These are phyloP conservation scores for Miltochrista miniata DNA, from an alignment of 2,888 invertebrate genomes.

Conservation along the genomic window DNA sequence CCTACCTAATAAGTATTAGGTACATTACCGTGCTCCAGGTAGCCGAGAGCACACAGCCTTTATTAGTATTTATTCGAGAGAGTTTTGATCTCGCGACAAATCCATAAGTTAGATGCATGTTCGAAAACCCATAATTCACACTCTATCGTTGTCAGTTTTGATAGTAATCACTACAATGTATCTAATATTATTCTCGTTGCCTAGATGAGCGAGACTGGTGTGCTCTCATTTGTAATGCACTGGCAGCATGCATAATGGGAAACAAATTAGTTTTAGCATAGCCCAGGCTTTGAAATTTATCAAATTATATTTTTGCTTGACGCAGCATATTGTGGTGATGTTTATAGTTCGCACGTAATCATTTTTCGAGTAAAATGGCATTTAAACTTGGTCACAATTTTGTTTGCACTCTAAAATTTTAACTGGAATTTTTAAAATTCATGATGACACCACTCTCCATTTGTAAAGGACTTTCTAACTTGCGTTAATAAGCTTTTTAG, in stretches of 20 bases:
- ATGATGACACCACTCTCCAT: no score
- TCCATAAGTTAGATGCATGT: slow-evolving; percentile 65
- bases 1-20: no score
- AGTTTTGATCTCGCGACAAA: slow-evolving; percentile 59
- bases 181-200: slow-evolving; percentile 62
- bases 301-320: slow-evolving; percentile 1
- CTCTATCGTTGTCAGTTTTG: slow-evolving; percentile 56
- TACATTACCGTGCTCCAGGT: no score
- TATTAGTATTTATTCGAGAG: slow-evolving; percentile 73
- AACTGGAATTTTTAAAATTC: no score
- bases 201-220: slow-evolving; percentile 38
- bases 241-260: slow-evolving; percentile 65
- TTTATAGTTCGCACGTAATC: no score
- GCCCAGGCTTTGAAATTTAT: slow-evolving; percentile 42
- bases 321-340: background rate
- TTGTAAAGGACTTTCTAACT: no score
- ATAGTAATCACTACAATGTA: slow-evolving; percentile 68
- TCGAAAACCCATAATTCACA: slow-evolving; percentile 73
- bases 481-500: no score
- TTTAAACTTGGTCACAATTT: no score
- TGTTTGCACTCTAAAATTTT: no score
- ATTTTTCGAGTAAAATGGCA: no score
- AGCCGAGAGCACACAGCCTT: no score
- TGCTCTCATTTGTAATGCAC: slow-evolving; percentile 64
- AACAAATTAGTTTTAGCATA: slow-evolving; percentile 44